These are phyloP conservation scores for Sciurus carolinensis DNA, from an alignment of 2,797 vertebrate species.

Conservation along the genomic window DNA sequence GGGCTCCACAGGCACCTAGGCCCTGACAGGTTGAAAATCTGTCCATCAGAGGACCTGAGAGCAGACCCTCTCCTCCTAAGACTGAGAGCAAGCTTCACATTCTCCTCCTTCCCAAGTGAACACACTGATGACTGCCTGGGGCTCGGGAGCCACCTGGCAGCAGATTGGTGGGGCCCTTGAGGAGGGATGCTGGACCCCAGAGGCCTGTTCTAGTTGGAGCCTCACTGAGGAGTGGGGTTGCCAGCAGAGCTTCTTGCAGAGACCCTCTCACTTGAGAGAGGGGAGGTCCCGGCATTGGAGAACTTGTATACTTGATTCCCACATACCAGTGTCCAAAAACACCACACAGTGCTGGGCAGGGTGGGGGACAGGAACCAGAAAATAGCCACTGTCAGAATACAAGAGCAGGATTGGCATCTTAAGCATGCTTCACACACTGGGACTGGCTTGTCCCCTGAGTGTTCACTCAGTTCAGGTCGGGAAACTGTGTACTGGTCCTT, in stretches of 20 bases:
- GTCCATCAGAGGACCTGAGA: fast-evolving
- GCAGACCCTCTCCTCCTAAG: neutral
- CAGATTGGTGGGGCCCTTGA: neutral
- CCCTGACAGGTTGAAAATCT: neutral
- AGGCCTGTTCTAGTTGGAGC: neutral
- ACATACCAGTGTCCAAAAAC: too few relatives aligned
- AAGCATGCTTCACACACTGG: neutral
- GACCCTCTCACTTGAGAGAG: neutral
- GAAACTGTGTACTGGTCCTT: fast-evolving
- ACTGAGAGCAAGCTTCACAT: too few relatives aligned
- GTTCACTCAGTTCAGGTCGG: fast-evolving
- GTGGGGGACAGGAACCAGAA: neutral
- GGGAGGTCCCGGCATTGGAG: neutral
- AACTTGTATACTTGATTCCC: fast-evolving
- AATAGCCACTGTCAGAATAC: neutral
- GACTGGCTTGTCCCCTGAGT: neutral
- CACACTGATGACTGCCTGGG: too few relatives aligned
- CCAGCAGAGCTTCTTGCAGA: neutral
- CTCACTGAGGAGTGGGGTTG: neutral
- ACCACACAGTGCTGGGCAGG: neutral
- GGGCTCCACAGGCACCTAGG: too few relatives aligned
- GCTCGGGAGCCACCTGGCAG: neutral
- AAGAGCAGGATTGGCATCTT: fast-evolving
- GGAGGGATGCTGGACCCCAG: neutral
- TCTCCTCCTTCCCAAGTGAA: neutral